Conservation (phyloP, 2,113 vertebrate genomes). For the Meles meles region DNA sequence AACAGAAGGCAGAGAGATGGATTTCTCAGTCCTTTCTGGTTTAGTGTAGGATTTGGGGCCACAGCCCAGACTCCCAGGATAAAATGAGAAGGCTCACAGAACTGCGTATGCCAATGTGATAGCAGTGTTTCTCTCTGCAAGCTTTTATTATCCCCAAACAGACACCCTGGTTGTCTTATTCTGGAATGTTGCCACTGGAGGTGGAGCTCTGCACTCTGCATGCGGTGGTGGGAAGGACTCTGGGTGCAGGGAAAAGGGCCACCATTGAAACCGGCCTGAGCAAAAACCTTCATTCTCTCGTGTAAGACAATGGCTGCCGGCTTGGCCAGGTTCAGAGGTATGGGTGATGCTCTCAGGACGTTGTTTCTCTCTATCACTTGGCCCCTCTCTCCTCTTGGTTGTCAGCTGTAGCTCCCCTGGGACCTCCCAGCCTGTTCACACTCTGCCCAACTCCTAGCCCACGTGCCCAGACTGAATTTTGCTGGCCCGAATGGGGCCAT, state of each 20-base stretch:
- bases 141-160: neutral
- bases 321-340: neutral
- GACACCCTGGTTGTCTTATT: neutral
- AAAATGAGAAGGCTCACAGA: neutral
- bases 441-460: too few species aligned
- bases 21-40: neutral
- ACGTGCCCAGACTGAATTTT: neutral
- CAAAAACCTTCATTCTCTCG: neutral
- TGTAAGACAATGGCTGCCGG: neutral
- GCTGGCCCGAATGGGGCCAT: neutral
- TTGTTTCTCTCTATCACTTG: neutral
- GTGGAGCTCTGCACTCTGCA: neutral
- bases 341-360: rapidly evolving
- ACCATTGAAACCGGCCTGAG: neutral
- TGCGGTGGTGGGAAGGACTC: neutral
- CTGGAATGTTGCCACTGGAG: neutral
- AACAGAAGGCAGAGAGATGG: neutral
- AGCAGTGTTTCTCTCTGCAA: neutral
- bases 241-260: neutral
- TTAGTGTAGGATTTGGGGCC: neutral
- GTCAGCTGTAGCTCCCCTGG: neutral
- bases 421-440: neutral
- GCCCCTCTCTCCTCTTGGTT: neutral
- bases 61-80: neutral
- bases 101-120: neutral